Evolutionary conservation across 2,888 invertebrate species (phyloP), one percentile per base, ranked within the genome.

Genomic region (Shargacucullia verbasci): DNA sequence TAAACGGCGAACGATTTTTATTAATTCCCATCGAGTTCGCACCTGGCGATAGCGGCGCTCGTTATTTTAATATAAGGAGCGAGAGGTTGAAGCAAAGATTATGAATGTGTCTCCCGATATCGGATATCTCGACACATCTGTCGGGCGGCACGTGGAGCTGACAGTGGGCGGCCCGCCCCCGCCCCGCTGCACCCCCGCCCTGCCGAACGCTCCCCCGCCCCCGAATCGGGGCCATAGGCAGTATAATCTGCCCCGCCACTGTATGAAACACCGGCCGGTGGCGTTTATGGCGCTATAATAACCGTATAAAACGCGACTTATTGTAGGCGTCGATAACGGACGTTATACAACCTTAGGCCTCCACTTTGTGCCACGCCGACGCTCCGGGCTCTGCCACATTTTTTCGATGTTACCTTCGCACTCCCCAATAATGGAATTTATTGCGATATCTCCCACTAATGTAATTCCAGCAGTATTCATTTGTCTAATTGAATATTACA

Each of bases 221-320:
- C 81, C 78, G 70, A 82, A 81, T 82, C 83, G 87, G 85, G 85
- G 86, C 87, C 86, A 83, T 86, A 86, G 87, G 88, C 89, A 87
- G 90, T 89, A 92, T 92, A 92, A 92, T 90, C 90, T 90, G 92
- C 88, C 89, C 86, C 86, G 87, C 88, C 85, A 92, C 89, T 92
- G 90, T 92, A 94, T 93, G 92, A 92, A 92, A 91, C 91, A 91
- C 89, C 89, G 92, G 87, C 93, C 92, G 91, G 92, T 92, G 92
- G 89, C 91, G 88, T 92, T 94, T 94, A 94, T 92, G 88, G 89
- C 85, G 89, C 92, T 92, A 93, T 94, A 94, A 94, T 94, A 94
- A 92, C 92, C 91, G 86, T 93, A 94, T 94, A 94, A 94, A 94
- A 94, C 87, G 89, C 91, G 91, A 93, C 92, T 93, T 93, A 92